Conservation (phyloP, 2,113 vertebrate genomes). For the Pedetes capensis region DNA sequence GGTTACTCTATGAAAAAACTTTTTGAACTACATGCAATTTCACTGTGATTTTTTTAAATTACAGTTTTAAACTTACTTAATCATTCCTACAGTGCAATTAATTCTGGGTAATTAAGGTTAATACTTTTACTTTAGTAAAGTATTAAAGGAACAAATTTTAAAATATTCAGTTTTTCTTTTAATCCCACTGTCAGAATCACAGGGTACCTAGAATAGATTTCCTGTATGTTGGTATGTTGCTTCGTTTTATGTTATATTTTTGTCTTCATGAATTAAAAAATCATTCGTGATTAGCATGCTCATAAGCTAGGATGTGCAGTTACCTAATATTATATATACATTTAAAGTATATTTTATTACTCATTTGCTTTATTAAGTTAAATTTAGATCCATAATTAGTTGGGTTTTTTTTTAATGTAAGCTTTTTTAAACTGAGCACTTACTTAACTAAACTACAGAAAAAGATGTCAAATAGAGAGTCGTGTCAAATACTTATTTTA, state of each 20-base stretch:
- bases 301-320: background rate
- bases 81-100: background rate
- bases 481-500: background rate
- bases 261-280: constrained; percentile 30
- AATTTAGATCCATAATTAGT: background rate
- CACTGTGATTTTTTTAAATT: background rate
- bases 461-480: background rate
- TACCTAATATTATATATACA: background rate
- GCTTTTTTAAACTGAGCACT: background rate
- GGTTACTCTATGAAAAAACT: background rate
- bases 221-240: background rate
- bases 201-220: background rate
- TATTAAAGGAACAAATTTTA: background rate
- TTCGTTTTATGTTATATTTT: background rate
- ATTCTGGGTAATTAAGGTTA: constrained; percentile 19
- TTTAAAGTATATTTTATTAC: background rate
- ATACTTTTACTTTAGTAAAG: background rate
- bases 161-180: background rate
- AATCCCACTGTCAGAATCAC: background rate
- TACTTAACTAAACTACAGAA: background rate
- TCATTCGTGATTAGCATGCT: background rate
- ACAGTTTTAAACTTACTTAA: constrained; percentile 14
- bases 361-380: constrained; percentile 6
- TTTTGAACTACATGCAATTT: background rate
- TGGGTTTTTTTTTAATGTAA: background rate